Base-by-base conservation (phyloP, 1,140 invertebrate species). In the Drosophila ohnishii region DNA sequence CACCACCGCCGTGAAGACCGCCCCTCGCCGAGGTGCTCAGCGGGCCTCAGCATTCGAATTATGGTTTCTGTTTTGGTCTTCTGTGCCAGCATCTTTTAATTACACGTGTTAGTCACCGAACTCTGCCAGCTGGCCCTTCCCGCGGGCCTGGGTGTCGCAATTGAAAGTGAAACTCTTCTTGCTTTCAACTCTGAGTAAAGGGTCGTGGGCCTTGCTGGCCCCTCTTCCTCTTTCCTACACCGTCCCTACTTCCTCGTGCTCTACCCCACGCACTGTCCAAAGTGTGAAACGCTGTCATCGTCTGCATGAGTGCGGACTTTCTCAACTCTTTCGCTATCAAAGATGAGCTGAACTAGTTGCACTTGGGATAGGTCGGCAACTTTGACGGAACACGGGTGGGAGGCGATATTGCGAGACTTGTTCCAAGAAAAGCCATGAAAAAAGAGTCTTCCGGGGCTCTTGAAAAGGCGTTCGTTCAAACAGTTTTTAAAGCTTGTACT, bases 101-200 rank as follows among this genome's bases (percentile, higher is more conserved):
- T 88, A 75, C 80, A 65, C 56, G 39, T 71, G 76, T 65, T 77
- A 75, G 62, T 87, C 80, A 83, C 62, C 53, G 35, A 22, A 13
- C 32, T 44, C 42, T 39, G 40, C 16, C 35, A 22, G 53, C 48
- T 59, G 44, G 25, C 69, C 40, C 62, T 34, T 35, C 30, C 37
- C 47, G n/a, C 22, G 13, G 40, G 48, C 48, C 48, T 70, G 70
- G 63, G 63, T 88, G 85, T 78, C 66, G 84, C 77, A 88, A 88
- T 76, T 80, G 84, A 88, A 88, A 88, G 84, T 88, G 84, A 88
- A 88, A 88, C 80, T 80, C 74, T 78, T 84, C 70, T 87, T 70
- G 62, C 78, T 86, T 86, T 86, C 75, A 47, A 22, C 30, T 72
- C 53, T 35, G 47, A 75, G 47, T 48, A 57, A 55, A 67, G 66